These are phyloP conservation scores for Montipora capricornis DNA, from an alignment of 64 coral and sea anemone genomes.

Conservation along the genomic window DNA sequence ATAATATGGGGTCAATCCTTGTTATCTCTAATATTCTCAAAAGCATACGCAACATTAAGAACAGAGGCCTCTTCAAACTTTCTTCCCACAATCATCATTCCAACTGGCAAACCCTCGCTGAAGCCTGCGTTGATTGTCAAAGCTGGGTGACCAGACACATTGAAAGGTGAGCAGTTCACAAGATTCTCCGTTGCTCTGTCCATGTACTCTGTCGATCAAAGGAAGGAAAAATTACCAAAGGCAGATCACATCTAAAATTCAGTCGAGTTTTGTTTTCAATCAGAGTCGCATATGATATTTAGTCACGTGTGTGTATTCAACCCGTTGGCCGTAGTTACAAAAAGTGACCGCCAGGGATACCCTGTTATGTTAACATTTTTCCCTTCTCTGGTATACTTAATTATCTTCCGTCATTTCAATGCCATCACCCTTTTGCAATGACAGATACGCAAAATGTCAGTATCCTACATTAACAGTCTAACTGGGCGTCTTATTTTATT, in stretches of 20 bases:
- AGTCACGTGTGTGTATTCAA: too few species aligned
- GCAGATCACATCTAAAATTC: not conserved
- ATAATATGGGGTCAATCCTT: not conserved
- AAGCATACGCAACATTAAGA: constrained; percentile 78
- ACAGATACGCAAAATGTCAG: too few species aligned
- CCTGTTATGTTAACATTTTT: too few species aligned
- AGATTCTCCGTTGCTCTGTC: not conserved
- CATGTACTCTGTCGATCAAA: constrained; percentile 46
- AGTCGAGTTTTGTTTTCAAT: too few species aligned
- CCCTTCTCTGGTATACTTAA: too few species aligned
- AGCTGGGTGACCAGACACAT: constrained; percentile 73
- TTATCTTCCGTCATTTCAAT: too few species aligned
- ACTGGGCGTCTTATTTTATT: too few species aligned
- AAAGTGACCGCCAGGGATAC: too few species aligned
- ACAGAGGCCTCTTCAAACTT: constrained; percentile 80
- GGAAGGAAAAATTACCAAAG: not conserved
- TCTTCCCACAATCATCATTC: constrained; percentile 83
- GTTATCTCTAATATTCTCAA: constrained; percentile 67
- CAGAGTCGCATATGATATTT: too few species aligned
- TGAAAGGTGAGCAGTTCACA: not conserved
- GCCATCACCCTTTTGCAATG: too few species aligned
- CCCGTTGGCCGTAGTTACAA: too few species aligned
- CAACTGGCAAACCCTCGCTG: constrained; percentile 72
- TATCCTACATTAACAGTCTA: too few species aligned
- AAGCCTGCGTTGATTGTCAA: constrained; percentile 64